A percentile compares a stretch with the other conserved stretches of the same genome.
These are phyloP conservation scores for Erannis defoliaria DNA, from an alignment of 2,888 invertebrate genomes.

Conservation along the genomic window DNA sequence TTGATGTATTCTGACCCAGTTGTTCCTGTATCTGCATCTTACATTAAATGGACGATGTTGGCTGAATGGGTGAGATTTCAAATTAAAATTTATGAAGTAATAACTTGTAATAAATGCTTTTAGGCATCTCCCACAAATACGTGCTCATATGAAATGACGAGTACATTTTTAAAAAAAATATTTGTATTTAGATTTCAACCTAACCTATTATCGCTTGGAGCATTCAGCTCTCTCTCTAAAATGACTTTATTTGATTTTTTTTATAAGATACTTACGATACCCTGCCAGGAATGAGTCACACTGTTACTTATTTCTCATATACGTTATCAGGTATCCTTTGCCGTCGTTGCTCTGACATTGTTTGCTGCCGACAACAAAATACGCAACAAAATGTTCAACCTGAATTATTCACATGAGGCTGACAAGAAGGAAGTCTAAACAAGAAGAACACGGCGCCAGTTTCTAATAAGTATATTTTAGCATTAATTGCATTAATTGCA, in stretches of 20 bases:
- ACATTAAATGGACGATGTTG: slow-evolving; percentile 65
- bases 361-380: slow-evolving; percentile 57
- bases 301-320: slow-evolving; percentile 5
- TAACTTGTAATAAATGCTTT: too few species aligned
- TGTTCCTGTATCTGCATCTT: slow-evolving; percentile 54
- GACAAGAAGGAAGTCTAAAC: slow-evolving; percentile 43
- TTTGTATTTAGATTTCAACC: too few species aligned
- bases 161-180: too few species aligned
- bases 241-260: too few species aligned
- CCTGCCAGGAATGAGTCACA: too few species aligned
- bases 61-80: slow-evolving; percentile 63
- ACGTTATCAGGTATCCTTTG: slow-evolving; percentile 60
- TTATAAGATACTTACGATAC: too few species aligned
- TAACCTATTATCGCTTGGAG: too few species aligned
- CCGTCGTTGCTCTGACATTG: slow-evolving; percentile 54
- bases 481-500: slow-evolving; percentile 48
- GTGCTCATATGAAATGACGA: too few species aligned
- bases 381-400: slow-evolving; percentile 56
- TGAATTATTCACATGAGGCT: slow-evolving; percentile 27
- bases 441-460: slow-evolving; percentile 24
- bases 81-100: too few species aligned
- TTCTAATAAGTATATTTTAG: slow-evolving; percentile 47
- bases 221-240: too few species aligned
- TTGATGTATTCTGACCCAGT: slow-evolving; percentile 51
- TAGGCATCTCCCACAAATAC: too few species aligned